Evolutionary conservation across 2,113 vertebrate genomes (phyloP).

Genomic region (Haemorhous mexicanus): DNA sequence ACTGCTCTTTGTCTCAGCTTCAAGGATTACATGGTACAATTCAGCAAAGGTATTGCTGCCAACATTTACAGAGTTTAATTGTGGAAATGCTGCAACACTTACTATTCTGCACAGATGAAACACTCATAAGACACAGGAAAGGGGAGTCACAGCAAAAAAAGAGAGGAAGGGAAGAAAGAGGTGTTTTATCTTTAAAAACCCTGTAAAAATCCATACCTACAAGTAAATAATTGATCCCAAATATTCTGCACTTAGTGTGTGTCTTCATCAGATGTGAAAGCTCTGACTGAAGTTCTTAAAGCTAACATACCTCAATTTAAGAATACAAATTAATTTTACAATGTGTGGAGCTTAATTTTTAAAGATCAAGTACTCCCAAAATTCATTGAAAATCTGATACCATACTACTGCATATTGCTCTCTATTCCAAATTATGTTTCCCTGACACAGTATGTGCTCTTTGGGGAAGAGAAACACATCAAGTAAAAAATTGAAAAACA

Average conservation of each 20-base stretch:
- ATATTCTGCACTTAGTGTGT: neutral
- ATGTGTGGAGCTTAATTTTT: neutral
- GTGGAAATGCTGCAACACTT: neutral
- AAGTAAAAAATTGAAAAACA: neutral
- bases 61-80: neutral
- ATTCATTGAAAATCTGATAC: neutral
- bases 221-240: neutral
- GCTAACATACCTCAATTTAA: neutral
- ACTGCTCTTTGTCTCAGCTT: neutral
- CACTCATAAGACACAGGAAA: neutral
- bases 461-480: neutral
- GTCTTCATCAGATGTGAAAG: neutral
- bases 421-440: neutral
- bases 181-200: neutral
- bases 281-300: neutral
- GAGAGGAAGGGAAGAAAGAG: neutral
- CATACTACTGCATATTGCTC: fast-evolving
- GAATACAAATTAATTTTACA: neutral
- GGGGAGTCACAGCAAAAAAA: neutral
- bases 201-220: neutral
- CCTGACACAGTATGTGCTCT: neutral
- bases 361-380: neutral
- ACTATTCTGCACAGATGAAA: neutral
- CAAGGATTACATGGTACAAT: neutral
- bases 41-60: neutral